Percentiles rank a stretch among this genome's conserved stretches.
Conservation (phyloP, 2,113 vertebrate species). For the human (Homo sapiens) region DNA sequence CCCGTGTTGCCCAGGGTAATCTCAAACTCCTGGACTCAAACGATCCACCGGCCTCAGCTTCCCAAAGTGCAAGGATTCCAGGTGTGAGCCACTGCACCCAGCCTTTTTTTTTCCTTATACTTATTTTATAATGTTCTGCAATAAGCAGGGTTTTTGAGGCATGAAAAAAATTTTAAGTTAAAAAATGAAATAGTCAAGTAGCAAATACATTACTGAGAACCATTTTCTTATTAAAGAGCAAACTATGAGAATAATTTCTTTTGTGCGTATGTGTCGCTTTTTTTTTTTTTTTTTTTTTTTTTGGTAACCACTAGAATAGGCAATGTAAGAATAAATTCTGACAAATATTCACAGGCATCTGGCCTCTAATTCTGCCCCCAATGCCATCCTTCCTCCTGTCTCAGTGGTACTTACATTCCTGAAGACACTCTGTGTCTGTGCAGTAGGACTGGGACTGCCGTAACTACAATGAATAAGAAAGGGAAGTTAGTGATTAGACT, state of each 20-base stretch:
- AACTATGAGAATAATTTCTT: neutral
- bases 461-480: slow-evolving; percentile 88
- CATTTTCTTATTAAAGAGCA: neutral
- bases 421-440: slow-evolving; percentile 97
- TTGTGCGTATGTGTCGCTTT: too few species aligned
- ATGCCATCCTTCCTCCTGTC: neutral
- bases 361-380: neutral
- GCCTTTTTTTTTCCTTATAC: too few species aligned
- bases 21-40: too few species aligned
- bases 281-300: too few species aligned
- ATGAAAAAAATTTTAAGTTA: neutral
- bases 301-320: neutral
- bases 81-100: too few species aligned
- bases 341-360: neutral
- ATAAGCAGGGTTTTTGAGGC: neutral
- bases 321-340: neutral
- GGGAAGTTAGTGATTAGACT: slow-evolving; percentile 12
- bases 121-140: slow-evolving; percentile 48
- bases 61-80: too few species aligned
- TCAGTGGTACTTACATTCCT: slow-evolving; percentile 92
- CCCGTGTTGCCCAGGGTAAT: too few species aligned
- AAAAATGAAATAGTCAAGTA: neutral
- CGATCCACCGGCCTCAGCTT: too few species aligned
- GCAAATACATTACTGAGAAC: neutral
- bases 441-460: slow-evolving; percentile 98